A percentile compares a stretch with the other conserved stretches of the same genome.
phyloP scores from a whole-genome alignment of 2,797 vertebrate genomes.

The Erpetoichthys calabaricus region DNA sequence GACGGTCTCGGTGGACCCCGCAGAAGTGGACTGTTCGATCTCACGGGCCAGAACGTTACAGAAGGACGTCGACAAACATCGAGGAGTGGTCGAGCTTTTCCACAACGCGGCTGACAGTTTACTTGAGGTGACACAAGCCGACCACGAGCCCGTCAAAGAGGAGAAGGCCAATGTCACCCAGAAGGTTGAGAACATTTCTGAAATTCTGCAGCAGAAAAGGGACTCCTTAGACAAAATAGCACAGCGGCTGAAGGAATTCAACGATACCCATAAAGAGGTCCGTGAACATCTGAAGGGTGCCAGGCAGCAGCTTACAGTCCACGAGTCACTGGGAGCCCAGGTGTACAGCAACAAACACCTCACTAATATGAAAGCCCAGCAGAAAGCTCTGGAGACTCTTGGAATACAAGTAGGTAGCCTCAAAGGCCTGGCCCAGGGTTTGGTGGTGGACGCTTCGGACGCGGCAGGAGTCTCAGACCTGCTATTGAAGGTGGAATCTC shows the following conservation, averaged over 20 bases:
- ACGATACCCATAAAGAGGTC: slow-evolving; percentile 64
- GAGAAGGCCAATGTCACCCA: slow-evolving; percentile 54
- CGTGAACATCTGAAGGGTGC: slow-evolving; percentile 61
- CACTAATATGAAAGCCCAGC: slow-evolving; percentile 80
- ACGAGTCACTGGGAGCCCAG: slow-evolving; percentile 66
- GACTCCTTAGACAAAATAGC: slow-evolving; percentile 71
- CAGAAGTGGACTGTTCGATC: slow-evolving; percentile 57
- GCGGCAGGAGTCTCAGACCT: slow-evolving; percentile 72
- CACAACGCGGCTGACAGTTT: slow-evolving; percentile 65
- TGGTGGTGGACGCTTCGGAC: slow-evolving; percentile 68
- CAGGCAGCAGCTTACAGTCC: slow-evolving; percentile 64
- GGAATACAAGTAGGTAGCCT: slow-evolving; percentile 64
- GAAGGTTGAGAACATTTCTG: slow-evolving; percentile 58
- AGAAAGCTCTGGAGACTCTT: slow-evolving; percentile 66
- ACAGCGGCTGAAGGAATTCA: slow-evolving; percentile 75
- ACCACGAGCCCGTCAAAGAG: slow-evolving; percentile 60
- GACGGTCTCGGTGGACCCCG: slow-evolving; percentile 52
- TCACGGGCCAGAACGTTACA: slow-evolving; percentile 68
- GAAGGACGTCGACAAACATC: slow-evolving; percentile 81
- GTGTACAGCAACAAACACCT: slow-evolving; percentile 78
- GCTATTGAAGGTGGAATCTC: slow-evolving; percentile 63
- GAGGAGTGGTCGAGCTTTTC: slow-evolving; percentile 69
- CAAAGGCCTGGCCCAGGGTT: slow-evolving; percentile 62
- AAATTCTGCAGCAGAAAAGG: slow-evolving; percentile 67
- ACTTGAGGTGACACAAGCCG: slow-evolving; percentile 60